Evolutionary conservation across 1,140 invertebrate genomes (phyloP).

Genomic region (Drosophila azteca): DNA sequence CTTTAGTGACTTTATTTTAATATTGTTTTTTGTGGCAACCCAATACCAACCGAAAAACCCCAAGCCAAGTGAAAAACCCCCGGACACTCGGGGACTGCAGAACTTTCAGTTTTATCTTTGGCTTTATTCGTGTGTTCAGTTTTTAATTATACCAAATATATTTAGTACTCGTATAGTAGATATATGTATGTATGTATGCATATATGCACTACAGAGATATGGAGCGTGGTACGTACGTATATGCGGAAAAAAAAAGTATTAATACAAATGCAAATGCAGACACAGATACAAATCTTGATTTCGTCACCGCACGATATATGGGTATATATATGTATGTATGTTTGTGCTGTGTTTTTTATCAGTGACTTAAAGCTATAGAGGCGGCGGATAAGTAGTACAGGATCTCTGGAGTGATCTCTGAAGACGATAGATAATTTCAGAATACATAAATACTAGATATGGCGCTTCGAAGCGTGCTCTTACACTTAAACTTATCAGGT

Average conservation of each 20-base stretch:
- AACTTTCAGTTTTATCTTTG: slow-evolving; percentile 45
- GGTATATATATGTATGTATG: not conserved
- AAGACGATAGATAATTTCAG: slow-evolving; percentile 9
- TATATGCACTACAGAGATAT: slow-evolving; percentile 13
- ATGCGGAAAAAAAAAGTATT: not conserved
- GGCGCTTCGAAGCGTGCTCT: slow-evolving; percentile 28
- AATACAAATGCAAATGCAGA: slow-evolving; percentile 10
- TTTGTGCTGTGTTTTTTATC: not conserved
- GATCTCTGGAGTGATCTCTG: slow-evolving; percentile 30
- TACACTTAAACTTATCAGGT: slow-evolving; percentile 42
- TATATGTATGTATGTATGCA: not conserved
- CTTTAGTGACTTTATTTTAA: too few relatives aligned
- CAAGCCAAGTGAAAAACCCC: not conserved
- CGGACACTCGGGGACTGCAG: not conserved
- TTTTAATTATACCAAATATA: slow-evolving; percentile 22
- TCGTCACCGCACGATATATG: slow-evolving; percentile 24
- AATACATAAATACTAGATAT: slow-evolving; percentile 44
- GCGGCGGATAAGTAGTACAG: slow-evolving; percentile 5
- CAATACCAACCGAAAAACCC: not conserved
- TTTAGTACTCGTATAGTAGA: not conserved
- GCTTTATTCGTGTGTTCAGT: slow-evolving; percentile 36
- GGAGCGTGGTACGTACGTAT: slow-evolving; percentile 21
- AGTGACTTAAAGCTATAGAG: slow-evolving; percentile 12
- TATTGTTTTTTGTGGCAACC: too few relatives aligned
- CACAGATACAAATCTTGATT: slow-evolving; percentile 16